Conservation (phyloP, 2,888 invertebrate species). For the Dolichomitus sp. region DNA sequence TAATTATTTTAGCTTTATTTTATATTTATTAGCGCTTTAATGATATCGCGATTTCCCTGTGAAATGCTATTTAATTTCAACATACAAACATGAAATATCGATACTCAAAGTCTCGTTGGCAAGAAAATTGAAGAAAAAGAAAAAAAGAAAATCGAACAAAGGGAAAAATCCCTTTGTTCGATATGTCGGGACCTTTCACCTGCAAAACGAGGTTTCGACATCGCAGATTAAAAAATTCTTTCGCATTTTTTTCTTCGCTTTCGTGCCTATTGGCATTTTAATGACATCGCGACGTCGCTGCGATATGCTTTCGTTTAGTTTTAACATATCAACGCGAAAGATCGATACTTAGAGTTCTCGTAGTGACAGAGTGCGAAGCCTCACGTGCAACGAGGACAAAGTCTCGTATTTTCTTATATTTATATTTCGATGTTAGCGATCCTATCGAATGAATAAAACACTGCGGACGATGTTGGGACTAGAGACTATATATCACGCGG, state of each 20-base stretch:
- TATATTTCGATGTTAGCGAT: background rate
- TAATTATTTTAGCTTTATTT: no score
- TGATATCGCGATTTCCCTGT: no score
- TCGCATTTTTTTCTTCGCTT: background rate
- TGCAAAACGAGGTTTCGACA: no score
- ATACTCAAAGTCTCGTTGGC: no score
- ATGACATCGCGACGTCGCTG: background rate
- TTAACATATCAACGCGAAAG: background rate
- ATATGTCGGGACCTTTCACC: background rate
- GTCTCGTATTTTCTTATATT: background rate
- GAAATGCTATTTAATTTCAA: no score
- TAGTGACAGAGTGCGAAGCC: background rate
- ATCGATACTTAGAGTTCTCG: conserved; percentile 11
- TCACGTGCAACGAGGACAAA: background rate
- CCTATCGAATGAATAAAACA: background rate
- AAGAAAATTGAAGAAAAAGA: background rate
- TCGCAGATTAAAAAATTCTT: no score
- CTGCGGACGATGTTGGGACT: background rate
- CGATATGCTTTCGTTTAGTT: background rate
- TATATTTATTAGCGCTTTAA: no score
- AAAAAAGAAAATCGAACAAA: conserved; percentile 27
- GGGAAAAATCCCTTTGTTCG: conserved; percentile 12
- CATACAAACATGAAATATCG: no score
- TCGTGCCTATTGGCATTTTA: background rate
- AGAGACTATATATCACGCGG: background rate